These are phyloP conservation scores for Protobothrops flavoviridis DNA, from an alignment of 2,113 vertebrate species.

Conservation along the genomic window DNA sequence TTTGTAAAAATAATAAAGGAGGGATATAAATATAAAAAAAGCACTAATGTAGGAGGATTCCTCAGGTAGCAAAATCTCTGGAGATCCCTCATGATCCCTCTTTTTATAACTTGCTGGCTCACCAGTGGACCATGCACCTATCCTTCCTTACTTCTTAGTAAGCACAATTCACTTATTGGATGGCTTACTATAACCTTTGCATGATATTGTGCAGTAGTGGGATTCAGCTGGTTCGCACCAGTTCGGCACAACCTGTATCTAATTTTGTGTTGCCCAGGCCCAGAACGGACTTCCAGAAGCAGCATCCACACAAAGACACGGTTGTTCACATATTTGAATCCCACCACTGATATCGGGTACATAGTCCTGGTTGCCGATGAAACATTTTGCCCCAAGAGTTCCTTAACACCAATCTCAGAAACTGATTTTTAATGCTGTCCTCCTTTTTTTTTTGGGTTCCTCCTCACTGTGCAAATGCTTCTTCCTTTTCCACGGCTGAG, in stretches of 20 bases:
- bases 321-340: too few species aligned
- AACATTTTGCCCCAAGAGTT: background rate
- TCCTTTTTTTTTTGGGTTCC: background rate
- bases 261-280: too few species aligned
- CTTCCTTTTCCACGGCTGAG: background rate
- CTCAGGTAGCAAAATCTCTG: background rate
- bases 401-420: background rate
- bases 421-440: background rate
- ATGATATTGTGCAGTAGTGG: too few species aligned
- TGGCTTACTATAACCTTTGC: background rate
- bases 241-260: too few species aligned
- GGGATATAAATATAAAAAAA: too few species aligned
- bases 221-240: too few species aligned
- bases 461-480: background rate
- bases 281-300: too few species aligned
- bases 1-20: too few species aligned
- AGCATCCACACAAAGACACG: too few species aligned
- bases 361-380: background rate
- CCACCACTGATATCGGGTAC: too few species aligned
- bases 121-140: too few species aligned
- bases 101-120: background rate
- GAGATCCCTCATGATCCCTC: background rate
- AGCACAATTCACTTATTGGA: background rate
- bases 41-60: background rate
- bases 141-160: background rate